A percentile compares a stretch with the other conserved stretches of the same genome.
Conservation (phyloP, 2,113 vertebrate genomes). For the Phyllopteryx taeniolatus region DNA sequence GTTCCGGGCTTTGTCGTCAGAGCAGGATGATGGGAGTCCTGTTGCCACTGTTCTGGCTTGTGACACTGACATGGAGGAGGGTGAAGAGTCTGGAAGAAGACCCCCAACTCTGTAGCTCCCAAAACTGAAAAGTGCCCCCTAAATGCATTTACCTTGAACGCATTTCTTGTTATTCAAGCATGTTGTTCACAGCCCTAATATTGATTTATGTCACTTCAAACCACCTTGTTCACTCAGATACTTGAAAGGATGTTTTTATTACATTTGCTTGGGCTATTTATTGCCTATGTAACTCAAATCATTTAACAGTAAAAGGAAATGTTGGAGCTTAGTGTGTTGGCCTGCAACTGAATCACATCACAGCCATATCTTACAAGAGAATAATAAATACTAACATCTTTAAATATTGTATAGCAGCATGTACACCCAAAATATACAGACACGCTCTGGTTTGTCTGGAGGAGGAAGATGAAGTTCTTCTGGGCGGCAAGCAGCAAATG, state of each 20-base stretch:
- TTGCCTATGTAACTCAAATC: background rate
- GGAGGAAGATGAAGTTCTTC: constrained; percentile 15
- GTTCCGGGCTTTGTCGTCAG: constrained; percentile 79
- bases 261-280: background rate
- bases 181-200: background rate
- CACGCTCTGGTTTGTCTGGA: constrained; percentile 25
- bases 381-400: constrained; percentile 90
- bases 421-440: constrained; percentile 41
- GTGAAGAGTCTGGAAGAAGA: constrained; percentile 17
- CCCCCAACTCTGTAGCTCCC: constrained; percentile 10
- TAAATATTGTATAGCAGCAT: constrained; percentile 89
- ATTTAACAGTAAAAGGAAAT: background rate
- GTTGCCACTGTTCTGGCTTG: constrained; percentile 66
- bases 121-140: background rate
- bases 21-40: constrained; percentile 20
- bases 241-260: background rate
- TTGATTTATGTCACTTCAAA: background rate
- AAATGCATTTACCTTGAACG: background rate
- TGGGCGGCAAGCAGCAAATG: constrained; percentile 14
- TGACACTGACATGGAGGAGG: constrained; percentile 77
- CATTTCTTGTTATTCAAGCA: background rate
- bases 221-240: background rate
- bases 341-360: background rate
- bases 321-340: background rate
- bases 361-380: constrained; percentile 16